phyloP scores from a whole-genome alignment of 2,113 vertebrate genomes.

The Atlantisia rogersi region DNA sequence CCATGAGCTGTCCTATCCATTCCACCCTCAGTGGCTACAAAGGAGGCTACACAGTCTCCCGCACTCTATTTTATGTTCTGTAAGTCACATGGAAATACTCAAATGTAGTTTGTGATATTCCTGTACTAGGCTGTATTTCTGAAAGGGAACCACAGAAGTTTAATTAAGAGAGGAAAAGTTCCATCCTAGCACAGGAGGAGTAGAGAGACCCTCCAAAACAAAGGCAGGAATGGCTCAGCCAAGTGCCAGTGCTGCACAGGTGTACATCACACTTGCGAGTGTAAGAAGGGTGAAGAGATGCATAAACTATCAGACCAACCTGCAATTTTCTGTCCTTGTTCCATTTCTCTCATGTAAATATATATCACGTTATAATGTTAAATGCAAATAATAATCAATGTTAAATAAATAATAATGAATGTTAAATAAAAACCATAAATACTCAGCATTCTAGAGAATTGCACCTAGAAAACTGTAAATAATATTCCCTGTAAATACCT shows the following conservation, averaged over 20 bases:
- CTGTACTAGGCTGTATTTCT: background rate
- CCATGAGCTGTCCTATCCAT: background rate
- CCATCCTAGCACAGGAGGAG: background rate
- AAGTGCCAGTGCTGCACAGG: fast-evolving
- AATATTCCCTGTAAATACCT: background rate
- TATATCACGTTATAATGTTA: background rate
- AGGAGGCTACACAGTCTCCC: background rate
- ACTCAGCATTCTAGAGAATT: background rate
- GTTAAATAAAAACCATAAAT: background rate
- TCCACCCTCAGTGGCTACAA: background rate
- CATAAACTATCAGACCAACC: background rate
- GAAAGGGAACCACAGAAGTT: background rate
- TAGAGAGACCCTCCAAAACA: background rate
- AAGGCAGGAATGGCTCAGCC: background rate
- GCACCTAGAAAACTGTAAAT: fast-evolving
- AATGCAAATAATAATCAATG: background rate
- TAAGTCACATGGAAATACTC: background rate
- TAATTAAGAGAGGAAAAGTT: background rate
- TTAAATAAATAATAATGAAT: background rate
- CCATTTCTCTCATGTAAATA: background rate
- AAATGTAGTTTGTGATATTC: background rate
- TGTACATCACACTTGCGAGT: fast-evolving
- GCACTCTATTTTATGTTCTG: background rate
- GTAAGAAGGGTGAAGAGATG: fast-evolving
- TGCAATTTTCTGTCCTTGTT: background rate